Evolutionary conservation across 2,888 invertebrate genomes (phyloP), one percentile per base, ranked within the genome.

Genomic region (Drosophila hawaiiensis): DNA sequence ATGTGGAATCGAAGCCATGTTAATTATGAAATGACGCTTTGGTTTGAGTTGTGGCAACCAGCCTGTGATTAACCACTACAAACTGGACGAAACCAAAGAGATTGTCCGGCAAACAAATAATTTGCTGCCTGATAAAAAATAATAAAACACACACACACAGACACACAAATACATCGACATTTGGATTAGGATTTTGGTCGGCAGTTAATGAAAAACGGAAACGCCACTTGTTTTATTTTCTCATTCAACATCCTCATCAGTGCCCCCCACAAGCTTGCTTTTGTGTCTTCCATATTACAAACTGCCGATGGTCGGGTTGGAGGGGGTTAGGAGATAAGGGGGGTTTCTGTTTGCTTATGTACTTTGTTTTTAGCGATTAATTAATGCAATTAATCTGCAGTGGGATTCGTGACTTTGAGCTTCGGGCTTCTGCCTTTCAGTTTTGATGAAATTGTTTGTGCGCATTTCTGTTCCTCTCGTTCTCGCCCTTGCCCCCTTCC

Each of bases 321-420:
- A 31, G 43, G 28, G 37, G 10, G 6, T 16, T 16, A 2, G 16
- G 19, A 49, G 14, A 16, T 25, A 33, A 29, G 3, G 37, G 47
- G 16, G 35, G 33, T 3, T 14, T 39, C 62, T 86, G 81, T 84
- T 75, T 79, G 61, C 85, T 82, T 75, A 76, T 86, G 74, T 80
- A 80, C 82, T 84, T 89, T 84, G 80, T 89, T 88, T 81, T 89
- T 77, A 87, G 88, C 91, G 91, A 92, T 92, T 92, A 93, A 93
- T 92, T 92, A 92, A 89, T 87, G 84, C 92, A 92, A 92, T 92
- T 93, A 93, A 92, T 93, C 91, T 91, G 93, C 82, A 89, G 86
- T 89, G 90, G 90, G 84, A 83, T 85, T 73, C 75, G 65, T 77
- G 63, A 53, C 78, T 77, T 55, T 66, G 25, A 22, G 67, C 54